A percentile compares a stretch with the other conserved stretches of the same genome.
These are phyloP conservation scores for Cylloceria caligata DNA, from an alignment of 2,888 invertebrate species.

Conservation along the genomic window DNA sequence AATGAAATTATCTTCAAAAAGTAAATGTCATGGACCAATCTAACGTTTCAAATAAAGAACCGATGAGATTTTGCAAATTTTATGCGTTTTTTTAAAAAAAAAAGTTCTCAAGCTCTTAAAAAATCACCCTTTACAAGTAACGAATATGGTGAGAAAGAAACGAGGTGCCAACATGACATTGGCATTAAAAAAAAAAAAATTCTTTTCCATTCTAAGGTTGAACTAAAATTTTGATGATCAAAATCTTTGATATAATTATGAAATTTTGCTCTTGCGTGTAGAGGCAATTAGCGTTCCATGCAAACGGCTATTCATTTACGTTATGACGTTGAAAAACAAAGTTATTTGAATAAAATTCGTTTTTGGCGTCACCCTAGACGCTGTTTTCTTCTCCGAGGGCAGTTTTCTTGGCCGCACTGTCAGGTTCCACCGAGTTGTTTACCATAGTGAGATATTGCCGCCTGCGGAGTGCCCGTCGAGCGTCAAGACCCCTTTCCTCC, in stretches of 20 bases:
- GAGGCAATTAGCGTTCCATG: not conserved
- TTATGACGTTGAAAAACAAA: not conserved
- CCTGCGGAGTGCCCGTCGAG: slow-evolving; percentile 62
- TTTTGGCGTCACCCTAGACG: not conserved
- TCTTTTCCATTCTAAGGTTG: no score
- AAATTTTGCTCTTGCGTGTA: not conserved
- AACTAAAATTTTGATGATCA: no score
- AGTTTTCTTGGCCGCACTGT: slow-evolving; percentile 42
- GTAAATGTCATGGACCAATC: no score
- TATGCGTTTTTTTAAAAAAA: no score
- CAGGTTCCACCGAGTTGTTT: slow-evolving; percentile 72
- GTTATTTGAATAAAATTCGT: not conserved
- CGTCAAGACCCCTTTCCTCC: slow-evolving; percentile 53
- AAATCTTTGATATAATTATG: not conserved
- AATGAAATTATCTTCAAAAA: no score
- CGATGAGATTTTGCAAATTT: no score
- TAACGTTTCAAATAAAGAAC: no score
- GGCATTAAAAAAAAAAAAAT: no score
- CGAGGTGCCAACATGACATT: no score
- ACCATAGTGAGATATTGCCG: slow-evolving; percentile 76
- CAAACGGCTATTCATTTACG: not conserved
- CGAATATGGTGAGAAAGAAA: no score
- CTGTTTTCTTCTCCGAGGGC: slow-evolving; percentile 49
- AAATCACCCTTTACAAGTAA: no score
- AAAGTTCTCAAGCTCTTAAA: no score